Conservation (phyloP, 2,113 vertebrate species). For the Amblyornis subalaris region DNA sequence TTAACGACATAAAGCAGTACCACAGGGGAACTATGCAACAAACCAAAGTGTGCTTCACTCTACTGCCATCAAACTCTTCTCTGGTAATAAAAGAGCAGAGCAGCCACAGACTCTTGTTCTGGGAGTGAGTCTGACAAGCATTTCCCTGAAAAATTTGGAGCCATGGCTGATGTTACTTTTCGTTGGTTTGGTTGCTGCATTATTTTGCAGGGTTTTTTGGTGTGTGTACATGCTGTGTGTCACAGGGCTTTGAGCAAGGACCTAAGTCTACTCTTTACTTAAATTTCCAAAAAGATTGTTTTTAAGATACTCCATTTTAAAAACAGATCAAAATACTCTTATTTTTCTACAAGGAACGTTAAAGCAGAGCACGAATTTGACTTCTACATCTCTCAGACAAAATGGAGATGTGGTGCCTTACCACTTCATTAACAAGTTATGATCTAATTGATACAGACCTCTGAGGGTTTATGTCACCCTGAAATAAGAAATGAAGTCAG, state of each 20-base stretch:
- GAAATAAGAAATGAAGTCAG: neutral
- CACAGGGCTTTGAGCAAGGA: neutral
- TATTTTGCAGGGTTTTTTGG: neutral
- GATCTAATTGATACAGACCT: neutral
- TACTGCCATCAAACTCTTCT: neutral
- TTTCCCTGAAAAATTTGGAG: neutral
- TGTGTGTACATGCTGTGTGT: neutral
- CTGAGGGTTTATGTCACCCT: neutral
- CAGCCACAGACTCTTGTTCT: neutral
- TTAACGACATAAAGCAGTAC: neutral
- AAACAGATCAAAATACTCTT: neutral
- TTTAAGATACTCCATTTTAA: neutral
- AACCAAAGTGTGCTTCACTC: neutral
- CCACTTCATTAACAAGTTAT: neutral
- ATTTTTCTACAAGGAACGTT: neutral
- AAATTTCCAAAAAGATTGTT: neutral
- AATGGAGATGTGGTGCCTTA: neutral
- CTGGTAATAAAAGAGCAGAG: neutral
- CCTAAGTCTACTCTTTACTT: neutral
- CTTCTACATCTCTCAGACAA: neutral
- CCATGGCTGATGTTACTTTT: neutral
- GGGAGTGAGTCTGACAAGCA: neutral
- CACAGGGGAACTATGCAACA: neutral
- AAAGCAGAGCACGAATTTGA: neutral
- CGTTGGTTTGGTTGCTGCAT: neutral